These are phyloP conservation scores for Cnemophilus loriae DNA, from an alignment of 2,113 vertebrate species.

Conservation along the genomic window DNA sequence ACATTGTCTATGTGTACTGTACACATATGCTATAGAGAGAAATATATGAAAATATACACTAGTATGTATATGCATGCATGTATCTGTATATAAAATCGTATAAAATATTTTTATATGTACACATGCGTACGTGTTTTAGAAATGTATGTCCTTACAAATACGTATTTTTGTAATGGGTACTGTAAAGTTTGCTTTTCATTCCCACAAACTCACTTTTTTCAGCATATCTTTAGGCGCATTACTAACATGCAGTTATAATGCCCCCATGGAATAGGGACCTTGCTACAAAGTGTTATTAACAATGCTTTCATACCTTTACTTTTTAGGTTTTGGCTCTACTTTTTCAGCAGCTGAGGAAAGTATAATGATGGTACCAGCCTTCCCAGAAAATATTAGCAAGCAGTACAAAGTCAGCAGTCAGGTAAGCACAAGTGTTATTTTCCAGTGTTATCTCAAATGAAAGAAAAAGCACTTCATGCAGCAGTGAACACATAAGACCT, in stretches of 20 bases:
- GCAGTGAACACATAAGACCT: neutral
- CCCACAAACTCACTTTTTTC: neutral
- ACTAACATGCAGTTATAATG: neutral
- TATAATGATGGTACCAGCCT: conserved; percentile 67
- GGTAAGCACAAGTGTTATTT: conserved; percentile 68
- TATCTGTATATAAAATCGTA: neutral
- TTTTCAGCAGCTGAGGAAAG: conserved; percentile 95
- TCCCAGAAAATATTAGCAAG: conserved; percentile 78
- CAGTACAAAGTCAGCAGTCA: conserved; percentile 91
- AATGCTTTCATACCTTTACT: neutral
- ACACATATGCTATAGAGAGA: neutral
- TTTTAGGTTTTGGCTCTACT: conserved; percentile 89
- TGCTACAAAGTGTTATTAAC: neutral
- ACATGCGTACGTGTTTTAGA: neutral
- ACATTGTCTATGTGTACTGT: neutral
- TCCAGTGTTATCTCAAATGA: neutral
- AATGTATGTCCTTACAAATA: neutral
- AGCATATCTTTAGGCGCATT: neutral
- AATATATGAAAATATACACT: neutral
- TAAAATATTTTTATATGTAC: neutral
- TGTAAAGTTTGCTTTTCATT: neutral
- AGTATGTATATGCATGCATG: neutral
- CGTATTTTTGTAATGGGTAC: neutral
- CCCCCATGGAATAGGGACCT: neutral
- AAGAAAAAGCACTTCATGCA: neutral